Percentiles rank a stretch among this genome's conserved stretches.
phyloP scores from a whole-genome alignment of 2,888 invertebrate genomes.

The Anagyrus pseudococci region DNA sequence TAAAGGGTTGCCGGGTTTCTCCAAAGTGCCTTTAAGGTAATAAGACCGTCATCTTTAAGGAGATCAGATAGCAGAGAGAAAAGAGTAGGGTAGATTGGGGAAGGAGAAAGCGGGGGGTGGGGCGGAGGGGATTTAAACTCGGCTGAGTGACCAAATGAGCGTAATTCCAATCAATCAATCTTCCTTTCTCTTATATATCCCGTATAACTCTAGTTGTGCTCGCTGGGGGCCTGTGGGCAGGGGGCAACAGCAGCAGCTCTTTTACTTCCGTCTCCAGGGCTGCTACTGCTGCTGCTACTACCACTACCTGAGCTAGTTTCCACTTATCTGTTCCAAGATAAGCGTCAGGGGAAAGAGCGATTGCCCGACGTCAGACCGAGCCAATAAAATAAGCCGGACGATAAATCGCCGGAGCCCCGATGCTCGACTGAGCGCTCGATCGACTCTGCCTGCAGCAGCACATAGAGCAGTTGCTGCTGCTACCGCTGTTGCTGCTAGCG shows the following conservation, averaged over 20 bases:
- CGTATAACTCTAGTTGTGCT: not conserved
- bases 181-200: not conserved
- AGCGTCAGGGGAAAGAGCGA: conserved; percentile 28
- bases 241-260: not conserved
- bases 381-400: conserved; percentile 55
- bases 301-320: conserved; percentile 19
- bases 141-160: not conserved
- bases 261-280: no score
- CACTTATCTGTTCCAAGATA: conserved; percentile 20
- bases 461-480: not conserved
- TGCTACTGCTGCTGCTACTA: no score
- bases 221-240: not conserved
- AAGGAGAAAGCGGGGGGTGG: not conserved
- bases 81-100: no score
- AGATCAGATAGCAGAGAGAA: no score
- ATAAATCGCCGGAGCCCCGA: conserved; percentile 49
- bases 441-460: not conserved
- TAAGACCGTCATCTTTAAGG: no score
- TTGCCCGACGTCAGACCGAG: conserved; percentile 27
- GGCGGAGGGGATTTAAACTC: not conserved
- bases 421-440: conserved; percentile 26
- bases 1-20: no score
- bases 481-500: conserved; percentile 1
- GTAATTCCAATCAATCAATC: conserved; percentile 22
- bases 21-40: no score